Evolutionary conservation across 2,797 vertebrate genomes (phyloP).

Genomic region (Lates japonicus): DNA sequence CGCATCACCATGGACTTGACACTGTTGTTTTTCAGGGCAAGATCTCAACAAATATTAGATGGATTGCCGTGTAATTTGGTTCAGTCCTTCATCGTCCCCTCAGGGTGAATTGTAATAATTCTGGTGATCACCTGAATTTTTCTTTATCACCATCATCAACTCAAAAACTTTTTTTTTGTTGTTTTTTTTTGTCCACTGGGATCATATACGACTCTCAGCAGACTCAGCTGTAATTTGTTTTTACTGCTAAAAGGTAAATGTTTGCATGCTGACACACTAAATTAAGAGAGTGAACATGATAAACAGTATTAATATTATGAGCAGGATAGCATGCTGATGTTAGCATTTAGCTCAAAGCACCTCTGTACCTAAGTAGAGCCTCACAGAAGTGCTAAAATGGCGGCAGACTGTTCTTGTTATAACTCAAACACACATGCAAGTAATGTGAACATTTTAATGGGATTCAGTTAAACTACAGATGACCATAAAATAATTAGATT

Average conservation of each 20-base stretch:
- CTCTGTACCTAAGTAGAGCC: background rate
- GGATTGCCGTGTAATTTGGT: background rate
- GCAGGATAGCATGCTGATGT: background rate
- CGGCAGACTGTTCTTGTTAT: background rate
- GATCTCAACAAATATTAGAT: background rate
- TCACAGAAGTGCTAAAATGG: background rate
- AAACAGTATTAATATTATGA: background rate
- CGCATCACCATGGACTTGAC: background rate
- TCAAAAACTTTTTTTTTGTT: too few species aligned
- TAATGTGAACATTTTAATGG: background rate
- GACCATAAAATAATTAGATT: background rate
- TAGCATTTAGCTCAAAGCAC: background rate
- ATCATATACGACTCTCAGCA: background rate
- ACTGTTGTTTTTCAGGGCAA: background rate
- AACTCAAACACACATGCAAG: too few species aligned
- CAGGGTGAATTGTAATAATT: background rate
- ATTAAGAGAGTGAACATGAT: background rate
- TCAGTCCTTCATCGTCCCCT: background rate
- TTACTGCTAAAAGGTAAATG: background rate
- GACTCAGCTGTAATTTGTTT: background rate
- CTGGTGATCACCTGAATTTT: too few species aligned
- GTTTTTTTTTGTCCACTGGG: background rate
- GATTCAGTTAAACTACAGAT: background rate
- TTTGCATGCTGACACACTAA: background rate
- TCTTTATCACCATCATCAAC: background rate